A percentile compares a stretch with the other conserved stretches of the same genome.
phyloP scores from a whole-genome alignment of 2,113 vertebrate species.

The Cygnus buccinator region DNA sequence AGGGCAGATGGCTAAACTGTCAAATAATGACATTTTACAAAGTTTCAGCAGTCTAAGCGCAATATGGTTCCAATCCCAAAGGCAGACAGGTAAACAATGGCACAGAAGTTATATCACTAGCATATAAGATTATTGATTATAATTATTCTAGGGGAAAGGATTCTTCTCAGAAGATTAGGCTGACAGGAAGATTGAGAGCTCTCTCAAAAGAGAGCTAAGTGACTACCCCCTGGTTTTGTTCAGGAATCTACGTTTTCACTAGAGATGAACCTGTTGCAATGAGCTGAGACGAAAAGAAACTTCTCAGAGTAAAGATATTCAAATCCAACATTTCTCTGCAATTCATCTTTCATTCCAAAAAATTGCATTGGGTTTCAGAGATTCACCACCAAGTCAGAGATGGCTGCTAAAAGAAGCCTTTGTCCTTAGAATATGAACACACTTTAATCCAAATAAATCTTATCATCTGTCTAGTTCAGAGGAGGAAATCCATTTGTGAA shows the following conservation, averaged over 20 bases:
- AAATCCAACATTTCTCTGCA: background rate
- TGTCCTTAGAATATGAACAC: background rate
- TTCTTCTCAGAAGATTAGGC: slow-evolving; percentile 49
- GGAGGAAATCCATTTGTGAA: background rate
- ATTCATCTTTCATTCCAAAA: background rate
- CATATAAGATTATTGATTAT: slow-evolving; percentile 67
- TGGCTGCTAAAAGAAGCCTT: background rate
- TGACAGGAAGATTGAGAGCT: slow-evolving; percentile 60
- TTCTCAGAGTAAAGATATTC: background rate
- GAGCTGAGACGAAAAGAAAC: background rate
- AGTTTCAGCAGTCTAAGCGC: slow-evolving; percentile 61
- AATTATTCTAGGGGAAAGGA: slow-evolving; percentile 64
- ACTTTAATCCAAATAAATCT: background rate
- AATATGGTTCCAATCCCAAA: slow-evolving; percentile 70
- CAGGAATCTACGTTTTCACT: background rate
- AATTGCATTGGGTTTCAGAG: background rate
- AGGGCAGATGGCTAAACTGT: slow-evolving; percentile 75
- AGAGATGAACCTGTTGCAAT: background rate
- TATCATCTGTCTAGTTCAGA: background rate
- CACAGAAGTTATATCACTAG: slow-evolving; percentile 40
- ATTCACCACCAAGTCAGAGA: background rate
- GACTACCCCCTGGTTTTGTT: background rate
- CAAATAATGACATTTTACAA: slow-evolving; percentile 73
- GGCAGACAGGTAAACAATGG: slow-evolving; percentile 67
- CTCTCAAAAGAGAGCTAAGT: slow-evolving; percentile 25